These are phyloP conservation scores for Drosophila mojavensis DNA, from an alignment of 1,140 invertebrate genomes.

Conservation along the genomic window DNA sequence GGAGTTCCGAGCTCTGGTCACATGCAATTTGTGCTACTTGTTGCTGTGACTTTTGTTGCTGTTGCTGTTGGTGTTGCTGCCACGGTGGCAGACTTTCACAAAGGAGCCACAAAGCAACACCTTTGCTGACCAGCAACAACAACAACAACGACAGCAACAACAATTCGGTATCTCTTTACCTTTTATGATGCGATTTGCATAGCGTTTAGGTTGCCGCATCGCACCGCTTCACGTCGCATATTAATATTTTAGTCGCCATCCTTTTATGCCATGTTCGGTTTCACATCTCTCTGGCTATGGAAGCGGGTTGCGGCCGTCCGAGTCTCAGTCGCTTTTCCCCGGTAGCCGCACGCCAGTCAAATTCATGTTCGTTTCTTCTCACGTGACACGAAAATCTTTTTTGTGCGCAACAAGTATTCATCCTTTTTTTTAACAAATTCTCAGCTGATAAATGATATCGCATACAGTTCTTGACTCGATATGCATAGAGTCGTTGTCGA, in stretches of 20 bases:
- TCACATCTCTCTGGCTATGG: slow-evolving; percentile 55
- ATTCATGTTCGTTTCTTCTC: slow-evolving; percentile 45
- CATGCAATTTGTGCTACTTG: slow-evolving; percentile 68
- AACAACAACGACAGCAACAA: slow-evolving; percentile 23
- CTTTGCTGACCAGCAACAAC: slow-evolving; percentile 45
- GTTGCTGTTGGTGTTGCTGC: slow-evolving; percentile 12
- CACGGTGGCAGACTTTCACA: slow-evolving; percentile 44
- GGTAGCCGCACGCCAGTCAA: slow-evolving; percentile 51
- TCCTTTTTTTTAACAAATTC: slow-evolving; percentile 56
- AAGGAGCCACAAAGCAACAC: slow-evolving; percentile 48
- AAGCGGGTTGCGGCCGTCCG: background rate
- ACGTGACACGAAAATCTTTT: slow-evolving; percentile 83
- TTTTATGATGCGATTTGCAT: slow-evolving; percentile 73
- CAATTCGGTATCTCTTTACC: slow-evolving; percentile 53
- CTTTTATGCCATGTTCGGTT: slow-evolving; percentile 75
- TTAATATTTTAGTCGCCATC: slow-evolving; percentile 68
- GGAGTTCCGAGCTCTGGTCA: slow-evolving; percentile 15
- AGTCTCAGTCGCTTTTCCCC: slow-evolving; percentile 19
- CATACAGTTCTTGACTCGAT: slow-evolving; percentile 66
- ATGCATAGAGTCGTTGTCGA: slow-evolving; percentile 58
- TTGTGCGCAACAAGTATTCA: slow-evolving; percentile 79
- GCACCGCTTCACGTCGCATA: slow-evolving; percentile 52
- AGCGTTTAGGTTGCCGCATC: slow-evolving; percentile 67
- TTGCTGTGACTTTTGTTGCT: slow-evolving; percentile 40
- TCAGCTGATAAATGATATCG: slow-evolving; percentile 79